These are phyloP conservation scores for Cataglyphis albicans DNA, from an alignment of 2,888 invertebrate species.

Conservation along the genomic window DNA sequence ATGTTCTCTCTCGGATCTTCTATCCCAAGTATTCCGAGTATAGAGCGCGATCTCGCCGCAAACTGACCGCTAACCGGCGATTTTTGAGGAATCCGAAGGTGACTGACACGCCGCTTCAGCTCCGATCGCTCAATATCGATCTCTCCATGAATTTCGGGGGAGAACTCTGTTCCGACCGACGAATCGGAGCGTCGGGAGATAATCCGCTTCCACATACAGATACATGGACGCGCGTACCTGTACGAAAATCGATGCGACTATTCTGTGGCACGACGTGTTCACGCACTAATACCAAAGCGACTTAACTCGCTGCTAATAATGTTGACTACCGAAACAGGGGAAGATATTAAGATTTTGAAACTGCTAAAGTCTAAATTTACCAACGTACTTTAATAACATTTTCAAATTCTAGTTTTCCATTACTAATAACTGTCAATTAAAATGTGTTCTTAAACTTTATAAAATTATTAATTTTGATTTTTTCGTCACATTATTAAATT, in stretches of 20 bases:
- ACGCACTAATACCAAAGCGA: constrained; percentile 32
- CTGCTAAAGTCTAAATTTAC: not conserved
- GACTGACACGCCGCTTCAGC: constrained; percentile 58
- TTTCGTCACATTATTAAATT: not conserved
- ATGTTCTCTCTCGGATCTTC: constrained; percentile 71
- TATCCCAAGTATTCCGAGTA: constrained; percentile 70
- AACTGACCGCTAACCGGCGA: constrained; percentile 61
- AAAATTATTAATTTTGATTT: not conserved
- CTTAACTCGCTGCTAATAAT: constrained; percentile 34
- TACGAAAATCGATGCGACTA: constrained; percentile 47
- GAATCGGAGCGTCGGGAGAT: constrained; percentile 46
- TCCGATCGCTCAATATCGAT: constrained; percentile 62
- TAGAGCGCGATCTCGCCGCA: constrained; percentile 41
- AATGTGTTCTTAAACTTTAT: not conserved
- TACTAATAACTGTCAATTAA: not conserved
- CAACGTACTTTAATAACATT: not conserved
- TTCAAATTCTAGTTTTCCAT: not conserved
- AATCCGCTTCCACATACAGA: constrained; percentile 26
- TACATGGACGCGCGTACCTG: not conserved
- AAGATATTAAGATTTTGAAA: not conserved
- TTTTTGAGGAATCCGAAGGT: constrained; percentile 65
- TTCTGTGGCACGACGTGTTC: constrained; percentile 28
- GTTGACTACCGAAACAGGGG: not conserved
- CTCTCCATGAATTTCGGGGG: constrained; percentile 25
- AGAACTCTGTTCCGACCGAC: constrained; percentile 38